These are phyloP conservation scores for Elysia crispata DNA, from an alignment of 2,888 invertebrate genomes.

Conservation along the genomic window DNA sequence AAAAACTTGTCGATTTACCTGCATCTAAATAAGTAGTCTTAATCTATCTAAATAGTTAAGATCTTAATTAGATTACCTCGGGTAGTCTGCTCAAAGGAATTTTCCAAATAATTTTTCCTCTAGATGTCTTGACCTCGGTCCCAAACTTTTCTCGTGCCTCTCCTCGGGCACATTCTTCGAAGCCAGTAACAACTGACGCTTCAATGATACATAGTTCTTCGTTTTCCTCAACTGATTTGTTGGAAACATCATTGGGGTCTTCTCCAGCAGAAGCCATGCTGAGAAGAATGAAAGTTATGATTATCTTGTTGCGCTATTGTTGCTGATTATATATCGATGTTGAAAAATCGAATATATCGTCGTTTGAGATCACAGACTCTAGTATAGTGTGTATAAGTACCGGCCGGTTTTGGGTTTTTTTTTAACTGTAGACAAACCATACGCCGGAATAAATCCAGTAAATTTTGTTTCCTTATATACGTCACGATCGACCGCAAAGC, in stretches of 20 bases:
- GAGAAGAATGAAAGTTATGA: neutral
- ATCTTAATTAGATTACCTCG: conserved; percentile 59
- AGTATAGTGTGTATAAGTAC: too few relatives aligned
- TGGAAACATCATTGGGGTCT: conserved; percentile 43
- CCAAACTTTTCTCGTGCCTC: conserved; percentile 75
- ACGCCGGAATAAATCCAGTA: too few relatives aligned
- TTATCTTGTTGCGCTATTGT: too few relatives aligned
- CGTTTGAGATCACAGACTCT: too few relatives aligned
- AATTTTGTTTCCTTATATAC: too few relatives aligned
- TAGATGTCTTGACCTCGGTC: conserved; percentile 56
- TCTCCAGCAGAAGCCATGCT: conserved; percentile 68
- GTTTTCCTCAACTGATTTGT: conserved; percentile 20
- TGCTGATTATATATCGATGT: too few relatives aligned
- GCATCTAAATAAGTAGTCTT: too few relatives aligned
- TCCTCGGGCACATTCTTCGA: conserved; percentile 76
- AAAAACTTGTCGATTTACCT: too few relatives aligned
- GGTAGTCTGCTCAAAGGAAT: conserved; percentile 59
- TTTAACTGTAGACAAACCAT: too few relatives aligned
- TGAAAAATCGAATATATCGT: too few relatives aligned
- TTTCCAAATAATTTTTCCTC: conserved; percentile 73
- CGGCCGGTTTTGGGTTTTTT: too few relatives aligned
- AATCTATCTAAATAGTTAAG: neutral
- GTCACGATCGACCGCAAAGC: too few relatives aligned
- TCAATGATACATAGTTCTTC: conserved; percentile 72
- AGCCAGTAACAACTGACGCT: conserved; percentile 78